Base-by-base conservation (phyloP, 2,888 invertebrate species). In the Priocnemis perturbator region DNA sequence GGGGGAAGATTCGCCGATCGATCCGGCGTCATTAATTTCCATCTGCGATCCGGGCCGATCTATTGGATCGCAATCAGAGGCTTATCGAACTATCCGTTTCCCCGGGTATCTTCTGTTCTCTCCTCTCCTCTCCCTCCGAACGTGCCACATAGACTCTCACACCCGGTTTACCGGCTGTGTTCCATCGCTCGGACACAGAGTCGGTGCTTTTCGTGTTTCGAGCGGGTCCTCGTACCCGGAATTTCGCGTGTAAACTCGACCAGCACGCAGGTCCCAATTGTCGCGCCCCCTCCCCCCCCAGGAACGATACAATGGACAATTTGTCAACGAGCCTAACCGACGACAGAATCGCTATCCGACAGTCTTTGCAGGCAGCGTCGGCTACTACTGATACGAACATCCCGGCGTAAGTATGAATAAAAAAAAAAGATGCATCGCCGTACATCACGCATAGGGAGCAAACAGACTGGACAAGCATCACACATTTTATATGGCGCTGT, bases 231-330 rank as follows among this genome's bases (percentile, higher is more conserved):
- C 57, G 71, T 71, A 64, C 67, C 67, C 58, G 78, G 77, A 79
- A 79, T 79, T 79, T 74, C 75, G 71, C 74, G 69, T 77, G 78
- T 78, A 78, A 78, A 78, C 77, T 67, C 72, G 71, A 61, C 74
- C 63, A 76, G 69, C 76, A 72, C 74, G 69, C 74, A 68, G 74
- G 64, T 67, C 74, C 72, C 78, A 74, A 80, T 81, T 74, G 71
- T 73, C 67, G 68, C 71, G 50, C 58, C 69, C 59, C 60, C n/a
- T n/a, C 71, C 45, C 58, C 69, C 59, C 37, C 11, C 37, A 37
- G 37, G 59, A 67, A 74, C 50, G 77, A 77, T 77, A 77, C 79
- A 80, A 81, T 81, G 73, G 78, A 81, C 81, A 77, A 80, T 81
- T 80, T 79, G 81, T 80, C 80, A 78, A 74, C 79, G 73, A 72